A percentile compares a stretch with the other conserved stretches of the same genome.
These are phyloP conservation scores for Ellobius talpinus DNA, from an alignment of 2,113 vertebrate species.

Conservation along the genomic window DNA sequence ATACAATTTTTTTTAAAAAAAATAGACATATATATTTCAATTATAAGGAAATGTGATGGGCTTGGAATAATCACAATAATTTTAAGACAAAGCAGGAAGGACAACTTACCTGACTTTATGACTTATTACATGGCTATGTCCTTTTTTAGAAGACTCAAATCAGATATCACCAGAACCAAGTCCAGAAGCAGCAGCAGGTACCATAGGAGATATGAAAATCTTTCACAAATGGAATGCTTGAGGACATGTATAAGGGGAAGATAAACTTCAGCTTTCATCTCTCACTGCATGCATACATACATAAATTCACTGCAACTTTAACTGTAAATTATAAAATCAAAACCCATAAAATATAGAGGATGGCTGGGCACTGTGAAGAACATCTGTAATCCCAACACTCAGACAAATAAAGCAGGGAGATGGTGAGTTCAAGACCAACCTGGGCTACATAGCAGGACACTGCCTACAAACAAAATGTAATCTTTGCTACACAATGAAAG, in stretches of 20 bases:
- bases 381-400: neutral
- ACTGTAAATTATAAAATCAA: conserved; percentile 4
- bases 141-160: neutral
- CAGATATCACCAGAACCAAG: neutral
- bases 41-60: neutral
- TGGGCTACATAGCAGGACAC: neutral
- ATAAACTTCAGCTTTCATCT: neutral
- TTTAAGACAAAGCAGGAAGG: neutral
- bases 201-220: neutral
- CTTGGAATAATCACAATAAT: conserved; percentile 3
- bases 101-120: neutral
- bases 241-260: neutral
- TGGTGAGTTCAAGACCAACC: neutral
- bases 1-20: neutral
- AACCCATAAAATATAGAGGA: neutral
- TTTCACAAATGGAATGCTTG: conserved; percentile 7
- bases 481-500: neutral
- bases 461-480: neutral
- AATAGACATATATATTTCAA: neutral
- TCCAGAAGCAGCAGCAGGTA: neutral
- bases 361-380: neutral
- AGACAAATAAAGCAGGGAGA: neutral
- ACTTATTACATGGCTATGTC: neutral
- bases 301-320: conserved; percentile 8
- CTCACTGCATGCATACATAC: neutral